phyloP scores from a whole-genome alignment of 2,797 vertebrate genomes.

The Capromys pilorides region DNA sequence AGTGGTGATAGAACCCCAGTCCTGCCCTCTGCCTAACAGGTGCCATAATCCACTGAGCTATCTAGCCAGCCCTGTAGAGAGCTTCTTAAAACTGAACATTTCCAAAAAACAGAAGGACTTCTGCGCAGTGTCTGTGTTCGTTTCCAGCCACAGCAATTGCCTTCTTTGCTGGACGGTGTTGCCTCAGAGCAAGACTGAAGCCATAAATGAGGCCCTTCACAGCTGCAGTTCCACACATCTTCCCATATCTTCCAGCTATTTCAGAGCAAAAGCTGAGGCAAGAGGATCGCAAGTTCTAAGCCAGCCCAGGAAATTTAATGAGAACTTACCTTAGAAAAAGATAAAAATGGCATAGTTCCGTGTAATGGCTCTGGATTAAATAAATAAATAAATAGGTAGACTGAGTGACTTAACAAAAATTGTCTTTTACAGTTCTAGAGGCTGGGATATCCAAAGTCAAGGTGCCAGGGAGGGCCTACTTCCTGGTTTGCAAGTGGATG shows the following conservation, averaged over 20 bases:
- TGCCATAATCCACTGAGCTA: no score
- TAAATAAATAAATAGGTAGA: background rate
- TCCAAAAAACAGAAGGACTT: background rate
- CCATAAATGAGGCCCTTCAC: background rate
- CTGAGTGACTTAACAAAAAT: background rate
- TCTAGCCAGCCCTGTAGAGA: background rate
- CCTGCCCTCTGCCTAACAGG: no score
- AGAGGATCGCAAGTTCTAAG: background rate
- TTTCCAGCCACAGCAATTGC: constrained; percentile 58
- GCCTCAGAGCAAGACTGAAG: constrained; percentile 63
- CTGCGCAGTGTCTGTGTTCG: constrained; percentile 57
- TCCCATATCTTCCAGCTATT: background rate
- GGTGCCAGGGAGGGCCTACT: background rate
- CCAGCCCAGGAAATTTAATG: background rate
- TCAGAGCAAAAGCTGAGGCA: background rate
- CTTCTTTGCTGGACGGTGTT: constrained; percentile 57
- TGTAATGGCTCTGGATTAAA: background rate
- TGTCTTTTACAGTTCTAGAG: background rate
- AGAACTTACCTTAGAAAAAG: background rate
- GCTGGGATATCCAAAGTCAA: background rate
- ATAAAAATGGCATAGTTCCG: background rate
- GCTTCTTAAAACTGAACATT: background rate
- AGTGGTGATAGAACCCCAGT: no score
- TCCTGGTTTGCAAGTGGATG: background rate
- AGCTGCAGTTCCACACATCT: background rate